Conservation (phyloP, 2,888 invertebrate genomes). For the Herminia tarsipennalis region DNA sequence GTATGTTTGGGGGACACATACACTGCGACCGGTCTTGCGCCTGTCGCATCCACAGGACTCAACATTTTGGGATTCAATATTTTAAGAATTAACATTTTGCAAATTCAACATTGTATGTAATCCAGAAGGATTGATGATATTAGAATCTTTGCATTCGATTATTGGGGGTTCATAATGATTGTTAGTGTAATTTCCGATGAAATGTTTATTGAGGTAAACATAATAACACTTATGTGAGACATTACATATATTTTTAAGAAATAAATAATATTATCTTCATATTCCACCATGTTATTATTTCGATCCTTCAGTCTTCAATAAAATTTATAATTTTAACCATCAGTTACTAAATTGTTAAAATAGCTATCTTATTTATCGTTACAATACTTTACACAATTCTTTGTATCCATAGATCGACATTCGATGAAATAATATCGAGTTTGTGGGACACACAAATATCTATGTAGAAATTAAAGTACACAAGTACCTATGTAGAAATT, state of each 20-base stretch:
- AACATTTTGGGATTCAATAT: no score
- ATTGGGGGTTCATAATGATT: conserved; percentile 10
- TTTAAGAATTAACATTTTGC: no score
- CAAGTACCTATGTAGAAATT: no score
- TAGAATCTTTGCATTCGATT: not conserved
- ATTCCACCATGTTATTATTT: conserved; percentile 52
- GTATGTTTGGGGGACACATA: no score
- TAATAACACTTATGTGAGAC: conserved; percentile 48
- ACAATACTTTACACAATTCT: conserved; percentile 1
- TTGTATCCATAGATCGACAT: not conserved
- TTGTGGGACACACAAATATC: not conserved
- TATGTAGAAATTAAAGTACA: no score
- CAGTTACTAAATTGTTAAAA: not conserved
- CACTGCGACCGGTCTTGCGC: no score
- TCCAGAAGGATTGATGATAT: no score
- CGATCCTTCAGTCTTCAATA: conserved; percentile 52
- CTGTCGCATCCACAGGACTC: no score
- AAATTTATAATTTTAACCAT: conserved; percentile 7
- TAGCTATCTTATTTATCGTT: not conserved
- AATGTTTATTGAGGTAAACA: conserved; percentile 57
- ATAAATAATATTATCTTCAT: conserved; percentile 64
- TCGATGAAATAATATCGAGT: not conserved
- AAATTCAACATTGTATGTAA: no score
- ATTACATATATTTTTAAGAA: conserved; percentile 58
- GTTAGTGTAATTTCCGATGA: conserved; percentile 28